Conservation (phyloP, 2,797 vertebrate species). For the Cyclura pinguis region DNA sequence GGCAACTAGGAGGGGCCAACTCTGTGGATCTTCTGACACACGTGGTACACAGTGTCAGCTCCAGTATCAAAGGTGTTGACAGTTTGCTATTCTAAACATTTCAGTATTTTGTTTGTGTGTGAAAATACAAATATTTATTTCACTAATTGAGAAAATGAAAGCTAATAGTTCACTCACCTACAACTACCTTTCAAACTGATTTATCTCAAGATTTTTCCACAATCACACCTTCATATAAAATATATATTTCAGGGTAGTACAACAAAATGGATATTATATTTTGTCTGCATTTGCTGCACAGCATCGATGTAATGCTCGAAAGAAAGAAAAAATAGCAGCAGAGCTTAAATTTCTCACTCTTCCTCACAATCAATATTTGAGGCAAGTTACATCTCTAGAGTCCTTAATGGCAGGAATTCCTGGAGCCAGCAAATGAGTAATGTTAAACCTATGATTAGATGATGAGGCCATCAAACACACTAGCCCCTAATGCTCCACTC, state of each 20-base stretch:
- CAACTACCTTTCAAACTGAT: not conserved
- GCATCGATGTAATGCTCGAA: slow-evolving; percentile 70
- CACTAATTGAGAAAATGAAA: not conserved
- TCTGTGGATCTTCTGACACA: not conserved
- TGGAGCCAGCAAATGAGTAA: slow-evolving; percentile 93
- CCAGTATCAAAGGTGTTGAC: not conserved
- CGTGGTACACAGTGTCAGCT: not conserved
- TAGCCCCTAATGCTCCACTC: slow-evolving; percentile 84
- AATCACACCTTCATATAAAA: not conserved
- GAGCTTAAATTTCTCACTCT: slow-evolving; percentile 89
- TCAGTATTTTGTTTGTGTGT: not conserved
- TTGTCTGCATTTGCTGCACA: slow-evolving; percentile 72
- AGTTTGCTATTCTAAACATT: not conserved
- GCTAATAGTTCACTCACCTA: not conserved
- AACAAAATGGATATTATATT: slow-evolving; percentile 36
- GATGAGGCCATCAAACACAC: slow-evolving; percentile 86
- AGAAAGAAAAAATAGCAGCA: slow-evolving; percentile 73
- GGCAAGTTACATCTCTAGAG: slow-evolving; percentile 95
- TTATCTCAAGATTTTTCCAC: not conserved
- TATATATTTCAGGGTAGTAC: not conserved
- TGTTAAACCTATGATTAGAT: slow-evolving; percentile 91
- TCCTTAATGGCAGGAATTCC: slow-evolving; percentile 95
- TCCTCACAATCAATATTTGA: slow-evolving; percentile 94
- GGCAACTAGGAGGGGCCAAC: not conserved
- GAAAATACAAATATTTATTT: not conserved